Evolutionary conservation across 2,797 vertebrate genomes (phyloP), one percentile per base, ranked within the genome.

Genomic region (Orestias chungarensis): DNA sequence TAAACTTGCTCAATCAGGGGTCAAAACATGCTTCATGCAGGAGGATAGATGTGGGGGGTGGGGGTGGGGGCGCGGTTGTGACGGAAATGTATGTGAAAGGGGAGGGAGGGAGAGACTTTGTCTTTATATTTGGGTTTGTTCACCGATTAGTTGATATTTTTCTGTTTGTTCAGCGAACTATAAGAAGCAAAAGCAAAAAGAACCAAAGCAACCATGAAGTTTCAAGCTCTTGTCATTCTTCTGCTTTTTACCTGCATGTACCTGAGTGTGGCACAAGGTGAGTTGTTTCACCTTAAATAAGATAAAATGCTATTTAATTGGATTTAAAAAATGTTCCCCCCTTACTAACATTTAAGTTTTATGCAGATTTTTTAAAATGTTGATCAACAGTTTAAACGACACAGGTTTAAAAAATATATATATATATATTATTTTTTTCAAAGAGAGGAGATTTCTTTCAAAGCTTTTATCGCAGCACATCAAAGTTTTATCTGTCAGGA

Each of bases 231-330:
- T 12, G 74, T 88, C 78, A 77, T 93, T 10, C 47, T 95, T 6
- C 78, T 95, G 78, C 23, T 94, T 66, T 65, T 94, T 79, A 66
- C 87, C 69, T 94, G 91, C 90, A 86, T 92, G 87, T 89, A 68
- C 71, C 47, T 92, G 87, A 91, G 86, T 68, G 40, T 92, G 33
- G 93, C 93, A 47, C 94, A 95, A 91, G 93, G 94, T 94, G 0
- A 52, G 49, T 8, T 0, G 0, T 64, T 44, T 20, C 15, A 0
- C 47, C 29, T 64, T 4, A 43, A 18, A 31, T 9, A 27, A 70
- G 8, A 33, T 35, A 33, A 20, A 5, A 9, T 0, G 31, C 18
- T 25, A 49, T 42, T n/a, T 29, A 5, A n/a, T 35, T 49, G 2
- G 12, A 64, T 72, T 23, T 40, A 18, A 25, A 42, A 33, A 1